Percentiles rank a stretch among this genome's conserved stretches.
Conservation (phyloP, 2,888 invertebrate genomes). For the Abrostola triplasia region DNA sequence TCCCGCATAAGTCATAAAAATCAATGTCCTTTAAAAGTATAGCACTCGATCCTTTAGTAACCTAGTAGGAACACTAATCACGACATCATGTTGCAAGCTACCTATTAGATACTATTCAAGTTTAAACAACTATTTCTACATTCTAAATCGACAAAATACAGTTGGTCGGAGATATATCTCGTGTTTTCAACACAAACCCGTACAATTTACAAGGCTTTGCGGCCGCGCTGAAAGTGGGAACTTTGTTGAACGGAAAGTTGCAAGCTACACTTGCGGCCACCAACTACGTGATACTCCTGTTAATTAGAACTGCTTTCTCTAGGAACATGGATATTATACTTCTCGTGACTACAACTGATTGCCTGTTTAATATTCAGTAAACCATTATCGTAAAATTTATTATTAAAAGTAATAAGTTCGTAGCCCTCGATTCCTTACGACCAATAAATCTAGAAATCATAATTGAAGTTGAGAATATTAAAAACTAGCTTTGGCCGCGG, state of each 20-base stretch:
- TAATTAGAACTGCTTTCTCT: constrained; percentile 47
- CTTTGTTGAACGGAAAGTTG: constrained; percentile 48
- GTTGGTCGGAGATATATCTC: constrained; percentile 22
- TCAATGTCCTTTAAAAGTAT: constrained; percentile 16
- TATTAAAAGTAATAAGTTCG: neutral
- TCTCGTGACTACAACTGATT: constrained; percentile 33
- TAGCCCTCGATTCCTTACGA: constrained; percentile 2
- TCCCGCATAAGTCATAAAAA: too few relatives aligned
- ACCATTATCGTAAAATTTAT: constrained; percentile 11
- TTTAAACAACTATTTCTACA: constrained; percentile 10
- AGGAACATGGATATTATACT: constrained; percentile 13
- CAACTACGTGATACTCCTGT: constrained; percentile 22
- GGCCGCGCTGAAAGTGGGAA: constrained; percentile 51
- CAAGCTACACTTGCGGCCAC: constrained; percentile 31
- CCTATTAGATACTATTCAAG: neutral
- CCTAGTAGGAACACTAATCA: neutral
- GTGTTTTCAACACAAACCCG: constrained; percentile 41
- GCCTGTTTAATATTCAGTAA: constrained; percentile 33
- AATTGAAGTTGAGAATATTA: too few relatives aligned
- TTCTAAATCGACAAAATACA: constrained; percentile 9
- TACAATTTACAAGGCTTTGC: constrained; percentile 58
- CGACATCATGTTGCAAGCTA: neutral
- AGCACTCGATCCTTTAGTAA: too few relatives aligned
- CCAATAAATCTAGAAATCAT: too few relatives aligned
- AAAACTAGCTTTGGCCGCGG: too few relatives aligned